Evolutionary conservation across 2,888 invertebrate species (phyloP).

Genomic region (Caenorhabditis sulstoni): DNA sequence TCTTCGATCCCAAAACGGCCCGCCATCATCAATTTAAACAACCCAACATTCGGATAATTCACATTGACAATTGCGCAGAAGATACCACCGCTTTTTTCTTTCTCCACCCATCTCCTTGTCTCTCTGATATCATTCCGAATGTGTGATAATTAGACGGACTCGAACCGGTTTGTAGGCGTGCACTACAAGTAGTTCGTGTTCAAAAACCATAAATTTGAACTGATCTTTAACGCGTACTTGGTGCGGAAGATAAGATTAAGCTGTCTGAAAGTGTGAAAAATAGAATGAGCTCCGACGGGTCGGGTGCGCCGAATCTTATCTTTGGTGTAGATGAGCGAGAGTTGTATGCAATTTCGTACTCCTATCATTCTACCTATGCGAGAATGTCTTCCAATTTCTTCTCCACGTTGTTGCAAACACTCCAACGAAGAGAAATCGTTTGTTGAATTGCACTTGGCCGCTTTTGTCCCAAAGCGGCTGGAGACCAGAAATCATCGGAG

Average conservation of each 20-base stretch:
- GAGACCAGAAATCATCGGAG: constrained; percentile 35
- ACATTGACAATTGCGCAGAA: not conserved
- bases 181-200: constrained; percentile 22
- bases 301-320: too few relatives aligned
- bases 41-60: not conserved
- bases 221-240: constrained; percentile 7
- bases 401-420: not conserved
- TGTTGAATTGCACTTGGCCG: constrained; percentile 13
- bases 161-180: constrained; percentile 29
- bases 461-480: constrained; percentile 1
- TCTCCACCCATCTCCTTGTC: not conserved
- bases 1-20: too few relatives aligned
- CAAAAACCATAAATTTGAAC: constrained; percentile 21
- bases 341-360: not conserved
- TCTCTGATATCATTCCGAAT: constrained; percentile 8
- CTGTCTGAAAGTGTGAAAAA: constrained; percentile 6
- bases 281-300: too few relatives aligned
- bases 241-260: constrained; percentile 26
- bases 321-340: too few relatives aligned
- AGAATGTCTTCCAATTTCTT: not conserved
- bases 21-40: not conserved
- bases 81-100: not conserved
- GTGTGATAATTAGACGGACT: constrained; percentile 18
- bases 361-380: not conserved
- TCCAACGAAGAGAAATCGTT: constrained; percentile 11